These are phyloP conservation scores for Gadopsis bispinosus DNA, from an alignment of 2,797 vertebrate species.

Conservation along the genomic window DNA sequence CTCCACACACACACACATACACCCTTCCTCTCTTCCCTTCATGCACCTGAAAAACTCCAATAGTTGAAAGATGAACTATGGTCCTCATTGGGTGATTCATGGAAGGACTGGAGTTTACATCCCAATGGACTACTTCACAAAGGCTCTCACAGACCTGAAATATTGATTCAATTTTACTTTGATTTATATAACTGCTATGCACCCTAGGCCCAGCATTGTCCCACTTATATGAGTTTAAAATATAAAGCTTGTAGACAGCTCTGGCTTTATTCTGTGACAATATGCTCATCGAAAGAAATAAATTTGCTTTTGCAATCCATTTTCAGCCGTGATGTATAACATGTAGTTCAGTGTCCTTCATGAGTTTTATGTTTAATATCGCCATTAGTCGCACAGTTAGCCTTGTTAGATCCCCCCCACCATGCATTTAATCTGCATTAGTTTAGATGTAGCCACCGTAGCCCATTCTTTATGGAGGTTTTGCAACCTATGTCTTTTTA, in stretches of 20 bases:
- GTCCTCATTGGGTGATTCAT: slow-evolving; percentile 40
- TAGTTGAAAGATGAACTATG: slow-evolving; percentile 45
- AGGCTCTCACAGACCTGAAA: slow-evolving; percentile 33
- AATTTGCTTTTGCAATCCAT: slow-evolving; percentile 8
- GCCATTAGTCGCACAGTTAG: slow-evolving; percentile 23
- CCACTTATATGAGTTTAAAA: slow-evolving; percentile 25
- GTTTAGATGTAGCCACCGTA: neutral
- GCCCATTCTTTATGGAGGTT: neutral
- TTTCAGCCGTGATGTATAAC: slow-evolving; percentile 4
- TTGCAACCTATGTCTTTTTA: neutral
- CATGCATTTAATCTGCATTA: slow-evolving; percentile 24
- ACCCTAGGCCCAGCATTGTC: slow-evolving; percentile 4
- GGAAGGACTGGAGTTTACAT: slow-evolving; percentile 37
- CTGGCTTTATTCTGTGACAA: slow-evolving; percentile 14
- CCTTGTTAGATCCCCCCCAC: neutral
- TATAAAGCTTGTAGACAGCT: neutral
- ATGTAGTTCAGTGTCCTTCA: neutral
- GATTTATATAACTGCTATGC: slow-evolving; percentile 65
- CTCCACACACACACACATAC: no score
- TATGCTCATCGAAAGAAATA: neutral
- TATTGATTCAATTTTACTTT: slow-evolving; percentile 71
- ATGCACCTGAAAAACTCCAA: slow-evolving; percentile 18
- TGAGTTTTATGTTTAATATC: slow-evolving; percentile 18
- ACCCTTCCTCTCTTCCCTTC: no score
- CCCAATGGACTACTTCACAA: slow-evolving; percentile 39